Conservation (phyloP, 2,888 invertebrate species). For the Coronaproctus castanopsis region DNA sequence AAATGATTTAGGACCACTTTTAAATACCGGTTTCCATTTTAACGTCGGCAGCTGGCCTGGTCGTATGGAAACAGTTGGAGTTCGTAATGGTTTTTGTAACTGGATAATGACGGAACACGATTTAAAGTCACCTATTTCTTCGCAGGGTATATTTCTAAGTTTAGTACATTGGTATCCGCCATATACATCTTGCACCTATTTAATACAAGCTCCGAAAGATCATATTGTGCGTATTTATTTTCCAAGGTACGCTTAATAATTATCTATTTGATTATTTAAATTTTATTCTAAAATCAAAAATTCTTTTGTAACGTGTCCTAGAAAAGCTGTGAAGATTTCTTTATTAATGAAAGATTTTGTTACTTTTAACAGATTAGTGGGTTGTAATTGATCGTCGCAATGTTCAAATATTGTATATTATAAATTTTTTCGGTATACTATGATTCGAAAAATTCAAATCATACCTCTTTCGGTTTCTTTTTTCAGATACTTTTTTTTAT, state of each 20-base stretch:
- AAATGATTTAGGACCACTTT: constrained; percentile 56
- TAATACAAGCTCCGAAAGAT: constrained; percentile 65
- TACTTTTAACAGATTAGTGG: too few species aligned
- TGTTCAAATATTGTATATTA: too few species aligned
- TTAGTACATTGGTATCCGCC: constrained; percentile 90
- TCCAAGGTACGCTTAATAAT: constrained; percentile 41
- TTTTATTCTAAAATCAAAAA: too few species aligned
- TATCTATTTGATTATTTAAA: too few species aligned
- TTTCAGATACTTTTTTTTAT: too few species aligned
- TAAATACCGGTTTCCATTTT: constrained; percentile 85
- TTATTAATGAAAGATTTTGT: too few species aligned
- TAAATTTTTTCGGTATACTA: too few species aligned
- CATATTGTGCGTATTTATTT: constrained; percentile 78
- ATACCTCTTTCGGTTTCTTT: too few species aligned
- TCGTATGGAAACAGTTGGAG: constrained; percentile 72
- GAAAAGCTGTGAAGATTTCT: too few species aligned
- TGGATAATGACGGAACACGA: constrained; percentile 71
- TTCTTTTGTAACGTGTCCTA: too few species aligned
- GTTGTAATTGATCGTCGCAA: too few species aligned
- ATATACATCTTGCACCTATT: constrained; percentile 75
- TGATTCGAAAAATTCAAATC: too few species aligned
- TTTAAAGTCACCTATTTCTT: constrained; percentile 51
- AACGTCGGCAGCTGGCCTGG: constrained; percentile 89
- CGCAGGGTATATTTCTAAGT: constrained; percentile 73
- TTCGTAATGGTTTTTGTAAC: constrained; percentile 62